Conservation (phyloP, 2,113 vertebrate species). For the Ginglymostoma cirratum region DNA sequence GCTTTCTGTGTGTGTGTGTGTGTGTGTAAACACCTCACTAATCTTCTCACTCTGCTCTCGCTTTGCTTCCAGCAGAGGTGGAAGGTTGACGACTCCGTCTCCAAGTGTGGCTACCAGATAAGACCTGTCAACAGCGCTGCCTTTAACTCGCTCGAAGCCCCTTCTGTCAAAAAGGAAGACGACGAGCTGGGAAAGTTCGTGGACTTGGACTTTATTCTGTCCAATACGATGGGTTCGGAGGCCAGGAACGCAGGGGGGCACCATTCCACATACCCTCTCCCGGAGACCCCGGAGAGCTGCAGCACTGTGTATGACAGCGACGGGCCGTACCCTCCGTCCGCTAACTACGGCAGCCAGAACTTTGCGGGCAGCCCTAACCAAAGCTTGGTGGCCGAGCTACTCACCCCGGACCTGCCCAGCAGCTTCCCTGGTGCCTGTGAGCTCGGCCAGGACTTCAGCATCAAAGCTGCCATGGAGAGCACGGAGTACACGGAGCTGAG, state of each 20-base stretch:
- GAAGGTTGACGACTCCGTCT: conserved; percentile 45
- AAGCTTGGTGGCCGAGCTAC: conserved; percentile 79
- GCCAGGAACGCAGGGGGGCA: conserved; percentile 41
- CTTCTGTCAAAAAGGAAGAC: conserved; percentile 61
- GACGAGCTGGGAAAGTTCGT: conserved; percentile 76
- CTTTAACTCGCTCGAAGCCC: conserved; percentile 60
- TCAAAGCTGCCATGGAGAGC: conserved; percentile 49
- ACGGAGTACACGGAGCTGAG: conserved; percentile 72
- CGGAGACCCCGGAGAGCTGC: conserved; percentile 82
- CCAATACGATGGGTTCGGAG: conserved; percentile 62
- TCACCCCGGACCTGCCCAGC: conserved; percentile 57
- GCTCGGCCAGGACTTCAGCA: conserved; percentile 44
- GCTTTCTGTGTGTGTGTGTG: not conserved
- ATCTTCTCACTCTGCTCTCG: conserved; percentile 11
- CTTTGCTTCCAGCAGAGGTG: conserved; percentile 46
- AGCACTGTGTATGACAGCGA: conserved; percentile 63
- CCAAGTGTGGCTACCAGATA: conserved; percentile 40
- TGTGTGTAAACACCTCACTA: not conserved
- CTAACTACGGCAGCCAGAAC: conserved; percentile 46
- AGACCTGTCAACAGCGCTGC: conserved; percentile 56
- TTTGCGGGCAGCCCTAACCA: conserved; percentile 57
- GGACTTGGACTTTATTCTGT: conserved; percentile 83
- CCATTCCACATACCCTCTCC: conserved; percentile 63
- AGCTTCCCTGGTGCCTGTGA: conserved; percentile 50
- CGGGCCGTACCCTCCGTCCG: conserved; percentile 52